Evolutionary conservation across 2,888 invertebrate genomes (phyloP), one percentile per base, ranked within the genome.

Genomic region (Agrotis clavis): DNA sequence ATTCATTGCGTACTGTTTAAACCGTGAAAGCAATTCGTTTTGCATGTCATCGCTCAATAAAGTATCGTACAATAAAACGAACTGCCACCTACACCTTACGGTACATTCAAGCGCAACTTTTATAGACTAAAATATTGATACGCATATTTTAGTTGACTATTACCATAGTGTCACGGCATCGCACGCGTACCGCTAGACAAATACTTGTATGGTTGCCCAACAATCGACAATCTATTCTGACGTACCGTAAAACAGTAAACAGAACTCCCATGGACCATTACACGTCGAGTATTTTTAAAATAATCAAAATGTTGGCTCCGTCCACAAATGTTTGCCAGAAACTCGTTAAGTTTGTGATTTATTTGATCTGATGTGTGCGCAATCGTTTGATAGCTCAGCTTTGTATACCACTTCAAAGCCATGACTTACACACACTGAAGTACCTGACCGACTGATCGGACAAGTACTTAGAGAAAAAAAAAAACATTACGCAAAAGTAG

Each of bases 271-370:
- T 89, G 94, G 92, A 89, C 95, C 95, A 95, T 95, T 96, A 95
- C 93, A 86, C 88, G 83, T 89, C 72, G 85, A 95, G 94, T 95
- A 94, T 95, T 95, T 95, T 94, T 92, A 92, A 93, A 94, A 94
- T 94, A 94, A 92, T 92, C 92, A 92, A 94, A 90, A 94, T 90
- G 91, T 89, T 86, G 75, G 86, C 74, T 88, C 85, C 88, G 89
- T 89, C 86, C 90, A 90, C 93, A 91, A 92, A 94, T 94, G 92
- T 94, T 95, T 94, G 93, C 92, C 88, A 88, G 90, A 91, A 92
- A 89, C 93, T 94, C 93, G 92, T 95, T 93, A 93, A 92, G 89
- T 90, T 89, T 89, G 90, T 92, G 93, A 94, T 94, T 93, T 94
- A 93, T 95, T 94, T 92, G 92, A 92, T 91, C 90, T 92, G 90